phyloP scores from a whole-genome alignment of 2,797 vertebrate genomes.

The Acridotheres tristis region DNA sequence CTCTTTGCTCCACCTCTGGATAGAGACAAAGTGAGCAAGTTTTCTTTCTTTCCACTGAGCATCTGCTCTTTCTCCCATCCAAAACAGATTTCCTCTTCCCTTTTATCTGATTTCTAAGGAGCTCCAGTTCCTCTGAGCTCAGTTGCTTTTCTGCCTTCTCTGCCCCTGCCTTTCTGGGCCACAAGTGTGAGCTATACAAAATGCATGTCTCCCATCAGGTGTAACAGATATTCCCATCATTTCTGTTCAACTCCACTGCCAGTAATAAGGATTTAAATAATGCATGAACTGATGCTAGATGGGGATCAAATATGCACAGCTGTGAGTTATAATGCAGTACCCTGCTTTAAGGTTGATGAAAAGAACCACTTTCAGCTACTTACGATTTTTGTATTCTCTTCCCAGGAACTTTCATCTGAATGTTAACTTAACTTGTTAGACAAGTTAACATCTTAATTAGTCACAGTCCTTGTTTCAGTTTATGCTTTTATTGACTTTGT shows the following conservation, averaged over 20 bases:
- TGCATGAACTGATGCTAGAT: neutral
- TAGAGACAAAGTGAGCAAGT: neutral
- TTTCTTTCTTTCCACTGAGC: neutral
- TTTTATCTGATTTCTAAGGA: neutral
- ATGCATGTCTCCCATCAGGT: neutral
- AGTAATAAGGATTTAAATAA: slow-evolving; percentile 37
- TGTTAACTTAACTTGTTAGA: neutral
- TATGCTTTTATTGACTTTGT: neutral
- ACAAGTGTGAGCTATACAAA: neutral
- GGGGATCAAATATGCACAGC: neutral
- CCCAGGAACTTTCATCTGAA: neutral
- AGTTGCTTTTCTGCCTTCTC: neutral
- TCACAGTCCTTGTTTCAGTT: neutral
- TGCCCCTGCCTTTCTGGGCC: neutral
- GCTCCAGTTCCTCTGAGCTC: neutral
- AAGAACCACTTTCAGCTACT: slow-evolving; percentile 6
- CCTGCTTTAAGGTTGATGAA: neutral
- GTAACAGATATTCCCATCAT: neutral
- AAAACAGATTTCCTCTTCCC: neutral
- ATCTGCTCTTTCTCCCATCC: neutral
- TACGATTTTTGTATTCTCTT: neutral
- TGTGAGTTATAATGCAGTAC: neutral
- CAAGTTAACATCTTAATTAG: slow-evolving; percentile 14
- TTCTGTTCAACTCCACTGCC: neutral
- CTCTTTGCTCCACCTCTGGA: neutral